Percentiles rank a stretch among this genome's conserved stretches.
phyloP scores from a whole-genome alignment of 2,113 vertebrate species.

The Erpornis zantholeuca region DNA sequence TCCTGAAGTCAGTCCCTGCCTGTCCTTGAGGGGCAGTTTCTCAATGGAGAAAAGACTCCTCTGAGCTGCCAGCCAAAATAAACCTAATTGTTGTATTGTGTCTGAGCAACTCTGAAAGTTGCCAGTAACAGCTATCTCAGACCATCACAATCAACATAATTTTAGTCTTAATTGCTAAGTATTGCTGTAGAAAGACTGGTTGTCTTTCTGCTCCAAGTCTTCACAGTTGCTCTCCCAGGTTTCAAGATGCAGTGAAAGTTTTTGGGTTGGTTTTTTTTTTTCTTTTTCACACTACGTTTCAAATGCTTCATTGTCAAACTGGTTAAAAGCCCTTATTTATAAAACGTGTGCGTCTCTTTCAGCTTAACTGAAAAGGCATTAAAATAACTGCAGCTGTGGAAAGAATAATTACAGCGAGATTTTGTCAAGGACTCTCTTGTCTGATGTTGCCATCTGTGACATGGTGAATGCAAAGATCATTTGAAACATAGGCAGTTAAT shows the following conservation, averaged over 20 bases:
- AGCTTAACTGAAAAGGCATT: constrained; percentile 79
- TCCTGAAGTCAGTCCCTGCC: neutral
- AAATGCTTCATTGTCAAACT: constrained; percentile 76
- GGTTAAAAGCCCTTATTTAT: constrained; percentile 78
- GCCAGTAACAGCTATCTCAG: neutral
- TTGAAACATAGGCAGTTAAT: constrained; percentile 76
- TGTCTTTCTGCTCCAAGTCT: neutral
- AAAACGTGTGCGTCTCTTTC: constrained; percentile 74
- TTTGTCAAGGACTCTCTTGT: constrained; percentile 82
- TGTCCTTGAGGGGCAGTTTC: neutral
- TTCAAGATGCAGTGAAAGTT: constrained; percentile 55
- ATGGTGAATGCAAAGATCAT: constrained; percentile 80
- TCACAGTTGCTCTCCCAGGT: neutral
- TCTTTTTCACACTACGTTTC: constrained; percentile 65
- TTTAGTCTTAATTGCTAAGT: neutral
- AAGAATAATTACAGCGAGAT: constrained; percentile 78
- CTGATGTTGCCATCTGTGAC: constrained; percentile 81
- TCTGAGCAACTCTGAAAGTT: neutral
- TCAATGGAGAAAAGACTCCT: neutral
- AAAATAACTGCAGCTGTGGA: constrained; percentile 79
- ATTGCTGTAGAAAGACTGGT: neutral
- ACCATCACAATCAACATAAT: neutral
- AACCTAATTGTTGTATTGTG: neutral
- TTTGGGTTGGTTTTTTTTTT: neutral
- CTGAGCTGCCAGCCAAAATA: neutral